Evolutionary conservation across 2,113 vertebrate species (phyloP), one percentile per base, ranked within the genome.

Genomic region (Rhadina sibilatrix): DNA sequence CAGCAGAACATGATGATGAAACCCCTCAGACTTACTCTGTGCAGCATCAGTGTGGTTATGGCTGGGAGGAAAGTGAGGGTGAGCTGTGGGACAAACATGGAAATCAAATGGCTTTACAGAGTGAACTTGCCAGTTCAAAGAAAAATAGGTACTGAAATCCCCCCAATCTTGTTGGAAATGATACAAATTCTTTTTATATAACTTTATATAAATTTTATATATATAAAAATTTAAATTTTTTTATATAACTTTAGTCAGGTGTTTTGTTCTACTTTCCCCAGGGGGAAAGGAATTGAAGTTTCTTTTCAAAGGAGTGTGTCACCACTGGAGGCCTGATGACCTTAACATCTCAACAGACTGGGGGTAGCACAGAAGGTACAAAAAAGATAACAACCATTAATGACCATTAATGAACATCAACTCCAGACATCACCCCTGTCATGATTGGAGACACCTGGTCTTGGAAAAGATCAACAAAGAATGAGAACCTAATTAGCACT

Each of bases 361-460:
- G 10, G 28, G 11, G 14, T 19, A 54, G n/a, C 40, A 56, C 6
- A 84, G n/a, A 38, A 56, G 4, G 47, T 15, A 47, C 1, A 47
- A 44, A 28, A 38, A 33, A 47, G 17, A 12, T 33, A 33, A 38
- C 4, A 16, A 22, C 8, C 6, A 46, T 37, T 56, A 65, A 54
- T 6, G 37, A 42, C 3, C 38, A 64, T 11, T n/a, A 31, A 44
- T 46, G 38, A 46, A 14, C 4, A 54, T 47, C 18, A 47, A 1
- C 18, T 38, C 40, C 59, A 74, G 15, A 23, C 15, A 64, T 10
- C 50, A 47, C 6, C 40, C 49, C 59, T 23, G 28, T 49, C 18
- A 15, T 18, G 47, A 17, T 2, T 0, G 0, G 17, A 54, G 27
- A 72, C 9, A 27, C 11, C 33, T 46, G 49, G 18, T 23, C 57